Conservation (phyloP, 2,113 vertebrate species). For the Emydocephalus ijimae region DNA sequence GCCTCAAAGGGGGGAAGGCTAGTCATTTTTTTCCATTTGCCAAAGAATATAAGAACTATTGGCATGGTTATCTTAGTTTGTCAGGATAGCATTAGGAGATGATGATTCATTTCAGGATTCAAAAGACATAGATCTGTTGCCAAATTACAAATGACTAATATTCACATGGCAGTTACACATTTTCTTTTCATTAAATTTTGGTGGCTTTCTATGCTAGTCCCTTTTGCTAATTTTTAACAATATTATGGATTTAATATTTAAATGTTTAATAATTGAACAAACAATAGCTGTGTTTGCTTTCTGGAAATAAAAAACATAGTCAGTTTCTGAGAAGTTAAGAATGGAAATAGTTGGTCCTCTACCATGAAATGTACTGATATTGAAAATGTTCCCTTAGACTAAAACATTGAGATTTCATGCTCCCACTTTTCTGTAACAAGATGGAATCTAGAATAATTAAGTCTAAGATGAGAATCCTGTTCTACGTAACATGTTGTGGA, state of each 20-base stretch:
- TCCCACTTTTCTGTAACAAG: neutral
- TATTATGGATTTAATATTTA: neutral
- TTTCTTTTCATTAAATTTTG: neutral
- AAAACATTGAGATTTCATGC: neutral
- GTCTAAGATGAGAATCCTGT: neutral
- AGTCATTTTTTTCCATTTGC: neutral
- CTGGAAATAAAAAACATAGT: neutral
- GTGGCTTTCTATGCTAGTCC: neutral
- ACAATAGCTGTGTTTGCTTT: neutral
- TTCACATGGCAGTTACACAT: neutral
- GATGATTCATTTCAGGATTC: neutral
- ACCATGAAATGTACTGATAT: neutral
- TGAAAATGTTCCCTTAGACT: neutral
- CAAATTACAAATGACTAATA: neutral
- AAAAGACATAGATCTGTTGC: neutral
- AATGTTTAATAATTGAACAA: neutral
- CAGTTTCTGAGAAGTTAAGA: neutral
- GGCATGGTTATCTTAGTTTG: neutral
- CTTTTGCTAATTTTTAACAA: neutral
- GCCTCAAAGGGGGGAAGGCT: neutral
- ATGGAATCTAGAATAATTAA: neutral
- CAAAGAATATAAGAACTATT: neutral
- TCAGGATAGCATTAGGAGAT: neutral
- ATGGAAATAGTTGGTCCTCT: neutral
- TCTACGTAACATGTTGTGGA: neutral